Evolutionary conservation across 2,797 vertebrate species (phyloP).

Genomic region (Hemibagrus guttatus): DNA sequence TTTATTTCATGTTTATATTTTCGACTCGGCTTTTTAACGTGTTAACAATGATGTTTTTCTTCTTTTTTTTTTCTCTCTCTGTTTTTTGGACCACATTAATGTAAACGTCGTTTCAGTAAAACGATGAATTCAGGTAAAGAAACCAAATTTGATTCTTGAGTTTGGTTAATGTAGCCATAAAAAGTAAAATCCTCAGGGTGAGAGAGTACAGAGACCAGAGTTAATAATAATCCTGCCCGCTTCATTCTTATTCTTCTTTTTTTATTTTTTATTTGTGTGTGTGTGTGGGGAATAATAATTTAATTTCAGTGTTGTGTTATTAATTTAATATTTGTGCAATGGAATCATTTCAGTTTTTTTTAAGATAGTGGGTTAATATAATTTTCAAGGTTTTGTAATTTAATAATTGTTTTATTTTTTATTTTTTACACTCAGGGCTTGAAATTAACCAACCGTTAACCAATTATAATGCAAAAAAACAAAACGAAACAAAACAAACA

Average conservation of each 20-base stretch:
- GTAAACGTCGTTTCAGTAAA: conserved; percentile 39
- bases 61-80: not conserved
- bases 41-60: not conserved
- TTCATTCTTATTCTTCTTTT: not conserved
- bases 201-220: conserved; percentile 44
- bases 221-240: conserved; percentile 48
- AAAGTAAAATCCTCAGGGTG: conserved; percentile 49
- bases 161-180: conserved; percentile 55
- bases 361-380: not conserved
- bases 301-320: conserved; percentile 24
- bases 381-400: conserved; percentile 15
- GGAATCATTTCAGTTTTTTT: not conserved
- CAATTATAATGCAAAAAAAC: conserved; percentile 23
- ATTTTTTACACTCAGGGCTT: conserved; percentile 28
- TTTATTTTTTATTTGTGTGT: not conserved
- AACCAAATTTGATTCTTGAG: conserved; percentile 50
- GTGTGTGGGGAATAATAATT: conserved; percentile 7
- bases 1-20: conserved; percentile 15
- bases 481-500: not conserved
- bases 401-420: not conserved
- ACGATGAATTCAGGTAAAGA: conserved; percentile 49
- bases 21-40: conserved; percentile 6
- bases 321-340: conserved; percentile 13
- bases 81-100: conserved; percentile 40
- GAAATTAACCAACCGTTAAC: conserved; percentile 33